Evolutionary conservation across 2,797 vertebrate species (phyloP).

Genomic region (Halcyon chelicuti): DNA sequence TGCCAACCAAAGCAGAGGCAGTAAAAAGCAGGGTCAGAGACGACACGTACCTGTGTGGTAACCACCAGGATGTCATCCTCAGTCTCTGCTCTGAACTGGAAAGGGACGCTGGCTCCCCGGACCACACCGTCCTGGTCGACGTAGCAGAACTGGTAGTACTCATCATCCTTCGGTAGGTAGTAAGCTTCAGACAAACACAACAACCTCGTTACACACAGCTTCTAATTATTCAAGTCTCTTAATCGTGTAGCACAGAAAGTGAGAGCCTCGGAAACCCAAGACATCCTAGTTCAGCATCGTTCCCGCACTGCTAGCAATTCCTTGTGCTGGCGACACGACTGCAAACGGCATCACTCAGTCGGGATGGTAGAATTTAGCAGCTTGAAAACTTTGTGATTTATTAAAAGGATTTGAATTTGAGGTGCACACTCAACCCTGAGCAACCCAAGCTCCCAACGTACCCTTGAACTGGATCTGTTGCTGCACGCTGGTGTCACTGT

Average conservation of each 20-base stretch:
- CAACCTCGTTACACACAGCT: background rate
- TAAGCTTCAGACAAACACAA: conserved; percentile 80
- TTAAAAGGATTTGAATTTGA: no score
- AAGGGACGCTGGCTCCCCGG: conserved; percentile 89
- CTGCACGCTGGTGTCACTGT: background rate
- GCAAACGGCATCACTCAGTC: background rate
- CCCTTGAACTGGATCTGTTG: conserved; percentile 86
- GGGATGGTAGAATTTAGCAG: background rate
- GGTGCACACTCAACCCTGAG: fast-evolving
- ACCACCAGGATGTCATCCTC: conserved; percentile 89
- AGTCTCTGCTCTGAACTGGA: conserved; percentile 83
- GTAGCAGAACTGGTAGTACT: conserved; percentile 96
- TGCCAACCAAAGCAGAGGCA: background rate
- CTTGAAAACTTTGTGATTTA: background rate
- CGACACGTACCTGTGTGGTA: conserved; percentile 85
- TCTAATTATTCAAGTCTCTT: background rate
- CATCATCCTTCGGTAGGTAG: conserved; percentile 90
- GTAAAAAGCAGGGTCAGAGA: background rate
- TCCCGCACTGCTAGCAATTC: background rate
- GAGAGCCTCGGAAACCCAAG: background rate
- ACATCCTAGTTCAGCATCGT: background rate
- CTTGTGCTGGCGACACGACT: background rate
- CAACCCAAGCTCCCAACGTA: conserved; percentile 40
- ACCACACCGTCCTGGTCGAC: conserved; percentile 84
- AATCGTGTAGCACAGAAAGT: background rate